Base-by-base conservation (phyloP, 53 echinoderm and acorn worm genomes). In the Holothuria leucospilota region DNA sequence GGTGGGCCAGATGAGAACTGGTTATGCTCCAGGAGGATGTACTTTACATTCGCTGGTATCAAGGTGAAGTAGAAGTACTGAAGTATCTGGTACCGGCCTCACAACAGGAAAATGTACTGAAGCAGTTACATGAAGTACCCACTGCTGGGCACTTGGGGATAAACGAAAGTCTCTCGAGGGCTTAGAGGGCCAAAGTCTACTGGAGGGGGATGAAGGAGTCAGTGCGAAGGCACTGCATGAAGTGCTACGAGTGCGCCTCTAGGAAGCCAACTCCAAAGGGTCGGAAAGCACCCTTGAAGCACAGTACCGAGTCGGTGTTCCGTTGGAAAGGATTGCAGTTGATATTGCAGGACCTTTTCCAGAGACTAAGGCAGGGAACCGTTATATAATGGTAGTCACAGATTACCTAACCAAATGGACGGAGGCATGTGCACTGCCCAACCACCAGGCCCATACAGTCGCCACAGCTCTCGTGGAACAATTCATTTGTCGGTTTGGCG, bases 331-430 rank as follows among this genome's bases (percentile, higher is more conserved):
- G 20, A 30, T 71, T 30, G 71, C 71, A 9, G 10, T 71, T 5
- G 71, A 71, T 30, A 38, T 71, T 20, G 39, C 71, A 4, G 71
- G 71, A 39, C 64, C 64, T 23, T 64, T 64, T 16, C 64, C 64
- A 0, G 64, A 25, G 8, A 64, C 64, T 8, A 64, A 64, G 23
- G 24, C 8, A 9, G 13, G 64, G 5, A 28, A 64, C 28, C 64
- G 64, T 28, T 64, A 26, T 15, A 49, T 52, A n/a, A 41, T 78
- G 24, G 78, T 78, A 49, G 56, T 78, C 6, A 13, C 42, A n/a
- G 56, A 78, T 51, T 78, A 78, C 78, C 46, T 78, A 2, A 78
- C 51, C 1, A 78, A 78, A 39, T 71, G 51, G 71, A 28, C 71
- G 1, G 71, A 34, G 29, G 71, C 71, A 20, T 71, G 40, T 29